Evolutionary conservation across 1,140 invertebrate species (phyloP).

Genomic region (Drosophila melanica): DNA sequence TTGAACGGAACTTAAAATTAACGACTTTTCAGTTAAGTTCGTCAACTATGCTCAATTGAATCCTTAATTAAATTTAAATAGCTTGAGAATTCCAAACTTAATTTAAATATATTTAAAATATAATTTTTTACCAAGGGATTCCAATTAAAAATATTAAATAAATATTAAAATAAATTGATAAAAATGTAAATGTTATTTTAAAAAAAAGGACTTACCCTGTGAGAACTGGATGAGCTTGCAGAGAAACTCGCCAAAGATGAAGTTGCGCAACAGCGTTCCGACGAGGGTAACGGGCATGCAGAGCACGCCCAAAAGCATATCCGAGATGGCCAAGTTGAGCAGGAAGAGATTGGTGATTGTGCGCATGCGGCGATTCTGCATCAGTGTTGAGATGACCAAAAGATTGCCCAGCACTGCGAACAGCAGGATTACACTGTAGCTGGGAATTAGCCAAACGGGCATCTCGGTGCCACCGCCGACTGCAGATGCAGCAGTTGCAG

Average conservation of each 20-base stretch:
- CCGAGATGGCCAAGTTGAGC: slow-evolving; percentile 93
- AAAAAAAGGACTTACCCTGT: slow-evolving; percentile 88
- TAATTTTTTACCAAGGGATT: too few species aligned
- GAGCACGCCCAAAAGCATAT: slow-evolving; percentile 92
- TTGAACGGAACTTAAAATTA: too few species aligned
- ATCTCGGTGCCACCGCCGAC: slow-evolving; percentile 79
- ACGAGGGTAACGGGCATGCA: slow-evolving; percentile 95
- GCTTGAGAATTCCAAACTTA: too few species aligned
- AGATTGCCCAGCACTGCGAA: slow-evolving; percentile 92
- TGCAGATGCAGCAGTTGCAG: background rate
- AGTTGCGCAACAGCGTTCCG: slow-evolving; percentile 91
- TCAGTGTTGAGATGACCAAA: slow-evolving; percentile 91
- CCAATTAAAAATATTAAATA: too few species aligned
- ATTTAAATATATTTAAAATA: too few species aligned
- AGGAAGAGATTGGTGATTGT: slow-evolving; percentile 95
- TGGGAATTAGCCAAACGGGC: slow-evolving; percentile 85
- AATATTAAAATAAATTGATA: too few species aligned
- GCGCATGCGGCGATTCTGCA: slow-evolving; percentile 93
- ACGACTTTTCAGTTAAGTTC: too few species aligned
- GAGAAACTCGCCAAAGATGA: slow-evolving; percentile 92
- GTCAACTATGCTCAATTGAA: too few species aligned
- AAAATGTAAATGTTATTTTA: too few species aligned
- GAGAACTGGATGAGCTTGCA: slow-evolving; percentile 94
- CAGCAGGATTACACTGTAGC: slow-evolving; percentile 91
- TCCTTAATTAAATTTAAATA: too few species aligned